Percentiles rank a stretch among this genome's conserved stretches.
phyloP scores from a whole-genome alignment of 2,797 vertebrate genomes.

The Erethizon dorsatum region DNA sequence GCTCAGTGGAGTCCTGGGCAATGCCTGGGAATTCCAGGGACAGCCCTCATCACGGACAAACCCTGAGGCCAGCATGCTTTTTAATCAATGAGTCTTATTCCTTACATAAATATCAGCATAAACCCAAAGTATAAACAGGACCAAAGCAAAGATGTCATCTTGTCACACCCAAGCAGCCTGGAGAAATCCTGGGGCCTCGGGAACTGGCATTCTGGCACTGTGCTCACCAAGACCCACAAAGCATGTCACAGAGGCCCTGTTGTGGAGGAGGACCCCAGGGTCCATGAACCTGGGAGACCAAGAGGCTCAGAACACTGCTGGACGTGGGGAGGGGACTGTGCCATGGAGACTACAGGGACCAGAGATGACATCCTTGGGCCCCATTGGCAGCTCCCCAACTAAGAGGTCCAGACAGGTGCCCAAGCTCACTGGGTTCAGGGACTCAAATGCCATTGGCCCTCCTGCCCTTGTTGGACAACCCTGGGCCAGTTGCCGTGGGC shows the following conservation, averaged over 20 bases:
- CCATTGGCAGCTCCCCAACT: not conserved
- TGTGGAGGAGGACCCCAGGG: not conserved
- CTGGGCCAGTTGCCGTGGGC: not conserved
- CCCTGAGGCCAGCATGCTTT: not conserved
- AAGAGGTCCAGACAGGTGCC: fast-evolving
- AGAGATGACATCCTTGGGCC: not conserved
- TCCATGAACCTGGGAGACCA: not conserved
- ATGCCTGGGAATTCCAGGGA: not conserved
- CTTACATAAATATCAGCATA: not conserved
- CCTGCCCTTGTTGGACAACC: fast-evolving
- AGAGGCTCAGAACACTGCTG: not conserved
- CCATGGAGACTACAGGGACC: not conserved
- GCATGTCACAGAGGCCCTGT: not conserved
- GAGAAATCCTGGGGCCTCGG: fast-evolving
- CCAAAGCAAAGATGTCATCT: not conserved
- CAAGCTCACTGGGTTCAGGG: fast-evolving
- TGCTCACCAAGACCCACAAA: not conserved
- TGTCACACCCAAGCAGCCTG: not conserved
- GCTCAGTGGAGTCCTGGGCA: not conserved
- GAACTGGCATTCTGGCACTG: fast-evolving
- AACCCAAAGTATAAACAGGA: not conserved
- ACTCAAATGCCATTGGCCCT: fast-evolving
- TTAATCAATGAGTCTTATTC: not conserved
- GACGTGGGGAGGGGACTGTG: fast-evolving
- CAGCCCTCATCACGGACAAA: not conserved